phyloP scores from a whole-genome alignment of 2,797 vertebrate species.

The Enteromius trimaculatus region DNA sequence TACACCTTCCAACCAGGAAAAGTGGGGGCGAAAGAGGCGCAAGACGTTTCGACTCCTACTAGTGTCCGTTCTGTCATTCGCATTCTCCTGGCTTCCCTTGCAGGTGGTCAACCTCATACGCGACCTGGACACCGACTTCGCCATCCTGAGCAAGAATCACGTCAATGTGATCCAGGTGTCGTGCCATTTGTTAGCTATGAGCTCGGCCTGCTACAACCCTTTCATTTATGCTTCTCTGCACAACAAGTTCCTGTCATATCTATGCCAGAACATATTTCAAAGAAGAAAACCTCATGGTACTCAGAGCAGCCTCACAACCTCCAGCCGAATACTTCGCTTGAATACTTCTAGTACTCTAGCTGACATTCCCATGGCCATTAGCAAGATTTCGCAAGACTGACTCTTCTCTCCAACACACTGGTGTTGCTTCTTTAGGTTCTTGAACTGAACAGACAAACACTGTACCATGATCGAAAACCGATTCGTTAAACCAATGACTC shows the following conservation, averaged over 20 bases:
- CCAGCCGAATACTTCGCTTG: constrained; percentile 72
- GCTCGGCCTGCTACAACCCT: constrained; percentile 90
- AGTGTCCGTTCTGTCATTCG: constrained; percentile 84
- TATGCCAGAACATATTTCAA: constrained; percentile 75
- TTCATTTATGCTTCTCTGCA: constrained; percentile 91
- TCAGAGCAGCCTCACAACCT: constrained; percentile 66
- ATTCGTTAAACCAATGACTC: not conserved
- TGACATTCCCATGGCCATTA: constrained; percentile 68
- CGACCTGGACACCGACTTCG: constrained; percentile 86
- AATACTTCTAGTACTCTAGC: constrained; percentile 76
- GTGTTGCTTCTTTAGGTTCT: not conserved
- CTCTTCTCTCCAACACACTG: constrained; percentile 31
- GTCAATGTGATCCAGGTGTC: constrained; percentile 88
- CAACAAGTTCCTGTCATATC: constrained; percentile 81
- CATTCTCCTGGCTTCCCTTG: constrained; percentile 87
- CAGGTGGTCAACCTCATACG: constrained; percentile 89
- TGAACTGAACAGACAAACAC: not conserved
- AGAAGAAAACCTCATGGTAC: constrained; percentile 62
- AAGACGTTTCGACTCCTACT: constrained; percentile 86
- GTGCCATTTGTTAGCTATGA: constrained; percentile 88
- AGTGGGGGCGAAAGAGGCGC: constrained; percentile 80
- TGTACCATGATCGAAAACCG: not conserved
- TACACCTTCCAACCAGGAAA: constrained; percentile 70
- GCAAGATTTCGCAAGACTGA: constrained; percentile 71
- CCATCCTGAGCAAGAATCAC: constrained; percentile 85